Conservation (phyloP, 2,113 vertebrate genomes). For the Aegotheles bennettii region DNA sequence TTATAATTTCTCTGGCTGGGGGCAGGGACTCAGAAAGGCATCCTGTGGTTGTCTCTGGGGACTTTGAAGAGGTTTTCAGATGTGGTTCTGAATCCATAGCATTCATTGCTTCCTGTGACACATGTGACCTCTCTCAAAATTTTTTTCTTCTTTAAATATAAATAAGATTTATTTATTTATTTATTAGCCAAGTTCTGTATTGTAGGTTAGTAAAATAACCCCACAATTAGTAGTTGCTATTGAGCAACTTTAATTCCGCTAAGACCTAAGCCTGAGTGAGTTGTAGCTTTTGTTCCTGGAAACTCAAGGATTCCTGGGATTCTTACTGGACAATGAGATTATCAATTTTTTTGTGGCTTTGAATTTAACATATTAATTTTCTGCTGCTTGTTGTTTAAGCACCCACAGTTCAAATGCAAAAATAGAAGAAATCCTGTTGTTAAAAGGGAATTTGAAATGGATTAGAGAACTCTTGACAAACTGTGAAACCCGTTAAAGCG, state of each 20-base stretch:
- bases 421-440: not conserved
- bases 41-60: conserved; percentile 16
- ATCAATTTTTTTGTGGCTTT: conserved; percentile 24
- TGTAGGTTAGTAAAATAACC: not conserved
- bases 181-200: conserved; percentile 23
- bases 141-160: not conserved
- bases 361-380: conserved; percentile 45
- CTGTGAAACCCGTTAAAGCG: not conserved
- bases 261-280: conserved; percentile 15
- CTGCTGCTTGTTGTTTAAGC: conserved; percentile 33
- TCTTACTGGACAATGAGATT: conserved; percentile 36
- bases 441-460: not conserved
- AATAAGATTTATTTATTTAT: conserved; percentile 53
- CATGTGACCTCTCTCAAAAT: not conserved
- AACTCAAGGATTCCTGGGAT: conserved; percentile 26
- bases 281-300: conserved; percentile 45
- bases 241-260: not conserved
- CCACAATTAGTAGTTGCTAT: not conserved
- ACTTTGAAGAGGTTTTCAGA: conserved; percentile 36
- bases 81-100: conserved; percentile 34
- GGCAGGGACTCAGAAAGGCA: not conserved
- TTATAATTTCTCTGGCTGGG: not conserved
- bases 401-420: not conserved
- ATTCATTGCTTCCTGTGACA: conserved; percentile 22
- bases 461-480: conserved; percentile 3